phyloP scores from a whole-genome alignment of 2,888 invertebrate genomes.

The Drosophila mettleri region DNA sequence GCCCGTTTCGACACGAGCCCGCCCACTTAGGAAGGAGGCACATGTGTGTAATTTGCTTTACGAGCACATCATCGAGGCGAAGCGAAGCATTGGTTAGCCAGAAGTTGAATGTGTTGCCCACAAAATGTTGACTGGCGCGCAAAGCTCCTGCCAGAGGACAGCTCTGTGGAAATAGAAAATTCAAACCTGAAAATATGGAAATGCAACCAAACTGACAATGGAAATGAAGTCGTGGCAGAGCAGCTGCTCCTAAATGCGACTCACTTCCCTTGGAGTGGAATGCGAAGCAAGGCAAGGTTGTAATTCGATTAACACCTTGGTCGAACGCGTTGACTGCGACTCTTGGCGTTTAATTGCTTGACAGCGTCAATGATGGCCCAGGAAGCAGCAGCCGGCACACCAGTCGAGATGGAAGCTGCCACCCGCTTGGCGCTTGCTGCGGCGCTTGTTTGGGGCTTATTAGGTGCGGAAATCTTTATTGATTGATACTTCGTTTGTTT shows the following conservation, averaged over 20 bases:
- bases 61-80: conserved; percentile 32
- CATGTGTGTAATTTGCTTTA: conserved; percentile 77
- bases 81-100: conserved; percentile 28
- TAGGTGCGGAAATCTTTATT: conserved; percentile 83
- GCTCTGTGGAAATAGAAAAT: conserved; percentile 67
- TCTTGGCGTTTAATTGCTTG: conserved; percentile 75
- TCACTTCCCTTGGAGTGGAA: background rate
- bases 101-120: conserved; percentile 9
- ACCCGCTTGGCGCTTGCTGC: conserved; percentile 5
- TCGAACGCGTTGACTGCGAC: conserved; percentile 47
- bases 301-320: conserved; percentile 76
- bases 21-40: conserved; percentile 27
- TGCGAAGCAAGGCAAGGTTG: conserved; percentile 30
- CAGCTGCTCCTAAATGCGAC: conserved; percentile 38
- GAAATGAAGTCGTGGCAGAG: conserved; percentile 37
- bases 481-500: conserved; percentile 80
- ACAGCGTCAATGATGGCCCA: conserved; percentile 69
- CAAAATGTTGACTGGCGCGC: conserved; percentile 53
- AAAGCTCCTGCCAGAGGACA: conserved; percentile 16
- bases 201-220: conserved; percentile 47
- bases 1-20: background rate
- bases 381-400: background rate
- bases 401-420: conserved; percentile 8
- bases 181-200: conserved; percentile 79
- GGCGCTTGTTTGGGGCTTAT: conserved; percentile 70